These are phyloP conservation scores for Rhaphigaster nebulosa DNA, from an alignment of 2,888 invertebrate species.

Conservation along the genomic window DNA sequence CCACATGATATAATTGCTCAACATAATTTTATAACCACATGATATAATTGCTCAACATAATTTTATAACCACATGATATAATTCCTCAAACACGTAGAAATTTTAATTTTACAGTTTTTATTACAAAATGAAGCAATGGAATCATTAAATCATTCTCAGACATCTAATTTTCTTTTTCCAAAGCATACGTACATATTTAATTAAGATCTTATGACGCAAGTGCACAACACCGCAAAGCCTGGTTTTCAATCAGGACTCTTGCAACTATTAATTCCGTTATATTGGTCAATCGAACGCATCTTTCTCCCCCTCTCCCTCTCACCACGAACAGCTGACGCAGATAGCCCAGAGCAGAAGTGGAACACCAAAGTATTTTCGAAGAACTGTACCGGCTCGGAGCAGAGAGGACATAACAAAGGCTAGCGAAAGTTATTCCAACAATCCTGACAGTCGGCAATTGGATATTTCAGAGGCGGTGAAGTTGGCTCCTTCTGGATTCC, in stretches of 20 bases:
- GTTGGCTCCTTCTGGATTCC: slow-evolving; percentile 40
- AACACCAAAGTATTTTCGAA: background rate
- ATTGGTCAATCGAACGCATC: background rate
- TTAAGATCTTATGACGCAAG: background rate
- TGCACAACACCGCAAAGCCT: background rate
- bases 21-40: too few relatives aligned
- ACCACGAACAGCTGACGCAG: background rate
- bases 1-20: too few relatives aligned
- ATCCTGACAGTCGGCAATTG: slow-evolving; percentile 25
- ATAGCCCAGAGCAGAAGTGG: background rate
- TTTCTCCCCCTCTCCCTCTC: background rate
- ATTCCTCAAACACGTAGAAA: too few relatives aligned
- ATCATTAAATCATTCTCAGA: too few relatives aligned
- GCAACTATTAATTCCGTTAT: background rate
- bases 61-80: too few relatives aligned
- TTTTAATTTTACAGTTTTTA: too few relatives aligned
- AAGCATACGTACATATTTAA: too few relatives aligned
- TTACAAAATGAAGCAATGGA: too few relatives aligned
- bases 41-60: too few relatives aligned
- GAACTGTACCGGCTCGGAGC: background rate
- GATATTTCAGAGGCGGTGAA: slow-evolving; percentile 16
- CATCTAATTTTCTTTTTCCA: too few relatives aligned
- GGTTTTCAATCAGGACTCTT: background rate
- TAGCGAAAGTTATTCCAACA: slow-evolving; percentile 31
- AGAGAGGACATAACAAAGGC: background rate